phyloP scores from a whole-genome alignment of 2,113 vertebrate genomes.

The Thunnus maccoyii region DNA sequence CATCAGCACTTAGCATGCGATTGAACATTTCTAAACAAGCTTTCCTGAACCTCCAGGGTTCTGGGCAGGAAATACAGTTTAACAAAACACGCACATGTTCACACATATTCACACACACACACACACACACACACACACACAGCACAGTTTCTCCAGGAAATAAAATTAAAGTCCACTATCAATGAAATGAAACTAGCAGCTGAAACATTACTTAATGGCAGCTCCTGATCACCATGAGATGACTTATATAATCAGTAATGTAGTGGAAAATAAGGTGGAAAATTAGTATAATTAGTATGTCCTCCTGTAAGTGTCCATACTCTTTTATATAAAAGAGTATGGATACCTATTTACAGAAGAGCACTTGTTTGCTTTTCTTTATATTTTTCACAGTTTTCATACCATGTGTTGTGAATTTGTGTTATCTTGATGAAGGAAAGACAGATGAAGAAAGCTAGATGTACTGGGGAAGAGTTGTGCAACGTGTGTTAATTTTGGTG shows the following conservation, averaged over 20 bases:
- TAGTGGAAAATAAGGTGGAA: conserved; percentile 1
- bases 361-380: background rate
- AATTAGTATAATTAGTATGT: too few species aligned
- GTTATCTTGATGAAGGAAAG: too few species aligned
- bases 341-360: background rate
- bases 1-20: conserved; percentile 61
- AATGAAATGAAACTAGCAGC: conserved; percentile 9
- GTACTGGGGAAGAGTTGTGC: too few species aligned
- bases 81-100: background rate
- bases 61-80: conserved; percentile 28
- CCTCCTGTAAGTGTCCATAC: background rate
- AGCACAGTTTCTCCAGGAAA: background rate
- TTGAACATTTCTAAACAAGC: conserved; percentile 39
- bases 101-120: background rate
- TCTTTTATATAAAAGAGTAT: background rate
- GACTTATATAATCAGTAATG: conserved; percentile 8
- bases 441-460: too few species aligned
- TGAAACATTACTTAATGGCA: conserved; percentile 2
- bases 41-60: conserved; percentile 13
- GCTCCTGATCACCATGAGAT: conserved; percentile 7
- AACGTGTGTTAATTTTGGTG: too few species aligned
- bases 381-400: background rate
- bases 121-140: too few species aligned
- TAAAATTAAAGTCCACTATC: conserved; percentile 12
- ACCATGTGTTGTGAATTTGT: background rate